Conservation (phyloP, 1,140 invertebrate species). For the Anagrus nilaparvatae region DNA sequence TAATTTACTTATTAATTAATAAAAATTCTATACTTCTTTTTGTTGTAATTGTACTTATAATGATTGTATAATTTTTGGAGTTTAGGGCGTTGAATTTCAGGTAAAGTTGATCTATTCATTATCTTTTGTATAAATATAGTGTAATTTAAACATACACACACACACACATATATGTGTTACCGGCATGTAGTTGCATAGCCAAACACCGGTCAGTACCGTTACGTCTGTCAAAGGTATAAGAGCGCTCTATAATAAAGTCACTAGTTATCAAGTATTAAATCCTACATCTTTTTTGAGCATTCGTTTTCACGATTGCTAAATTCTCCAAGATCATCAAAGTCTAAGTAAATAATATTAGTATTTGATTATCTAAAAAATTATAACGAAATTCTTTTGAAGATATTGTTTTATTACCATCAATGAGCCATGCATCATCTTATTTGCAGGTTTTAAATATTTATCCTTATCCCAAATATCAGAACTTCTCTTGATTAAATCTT, state of each 20-base stretch:
- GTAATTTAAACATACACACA: too few species aligned
- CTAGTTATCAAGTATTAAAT: too few species aligned
- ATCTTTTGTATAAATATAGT: too few species aligned
- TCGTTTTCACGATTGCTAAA: slow-evolving; percentile 19
- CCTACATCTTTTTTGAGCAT: too few species aligned
- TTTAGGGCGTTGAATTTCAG: slow-evolving; percentile 51
- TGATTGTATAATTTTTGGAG: slow-evolving; percentile 47
- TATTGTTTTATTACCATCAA: slow-evolving; percentile 52
- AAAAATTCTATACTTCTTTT: slow-evolving; percentile 26
- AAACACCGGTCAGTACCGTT: too few species aligned
- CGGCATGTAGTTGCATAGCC: too few species aligned
- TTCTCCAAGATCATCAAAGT: slow-evolving; percentile 41
- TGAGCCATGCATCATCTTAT: slow-evolving; percentile 74
- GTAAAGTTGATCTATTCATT: slow-evolving; percentile 51
- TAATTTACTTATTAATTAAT: too few species aligned
- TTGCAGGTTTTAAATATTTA: slow-evolving; percentile 65
- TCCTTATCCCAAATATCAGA: slow-evolving; percentile 59
- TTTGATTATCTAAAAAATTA: slow-evolving; percentile 1
- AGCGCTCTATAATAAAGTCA: too few species aligned
- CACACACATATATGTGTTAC: too few species aligned
- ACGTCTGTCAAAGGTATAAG: too few species aligned
- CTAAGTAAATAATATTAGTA: slow-evolving; percentile 14
- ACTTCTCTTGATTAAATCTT: slow-evolving; percentile 44
- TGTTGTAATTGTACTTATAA: slow-evolving; percentile 34
- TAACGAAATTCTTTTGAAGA: neutral